phyloP scores from a whole-genome alignment of 2,797 vertebrate genomes.

The Tympanoctomys barrerae region DNA sequence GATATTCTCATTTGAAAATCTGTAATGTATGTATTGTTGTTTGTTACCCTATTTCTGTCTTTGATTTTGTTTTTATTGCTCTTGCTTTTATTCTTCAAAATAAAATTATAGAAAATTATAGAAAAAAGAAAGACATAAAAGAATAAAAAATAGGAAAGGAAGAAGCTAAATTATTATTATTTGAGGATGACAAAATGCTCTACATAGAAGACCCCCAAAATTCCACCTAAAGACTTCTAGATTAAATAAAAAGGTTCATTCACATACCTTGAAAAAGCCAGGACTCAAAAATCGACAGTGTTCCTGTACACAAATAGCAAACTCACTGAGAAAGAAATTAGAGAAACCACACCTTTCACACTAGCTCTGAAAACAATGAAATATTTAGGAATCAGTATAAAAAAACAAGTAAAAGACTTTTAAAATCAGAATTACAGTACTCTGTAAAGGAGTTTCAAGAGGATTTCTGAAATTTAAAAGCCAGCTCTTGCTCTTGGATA shows the following conservation, averaged over 20 bases:
- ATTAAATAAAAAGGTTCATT: not conserved
- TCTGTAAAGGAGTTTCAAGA: not conserved
- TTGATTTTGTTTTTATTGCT: too few species aligned
- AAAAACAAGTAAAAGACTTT: not conserved
- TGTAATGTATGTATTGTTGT: too few species aligned
- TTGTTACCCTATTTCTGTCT: too few species aligned
- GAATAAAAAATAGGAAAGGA: not conserved
- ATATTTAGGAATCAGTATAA: not conserved
- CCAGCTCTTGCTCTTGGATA: not conserved
- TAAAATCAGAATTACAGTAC: not conserved
- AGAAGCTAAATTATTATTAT: not conserved
- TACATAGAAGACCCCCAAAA: not conserved
- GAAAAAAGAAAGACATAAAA: not conserved
- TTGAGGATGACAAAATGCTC: not conserved
- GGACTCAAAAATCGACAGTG: not conserved
- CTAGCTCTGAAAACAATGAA: not conserved
- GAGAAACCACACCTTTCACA: not conserved
- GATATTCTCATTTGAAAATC: too few species aligned
- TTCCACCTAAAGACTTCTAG: not conserved
- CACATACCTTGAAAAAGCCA: not conserved
- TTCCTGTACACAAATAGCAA: not conserved
- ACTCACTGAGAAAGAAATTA: not conserved
- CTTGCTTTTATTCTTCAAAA: too few species aligned
- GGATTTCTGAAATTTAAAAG: not conserved
- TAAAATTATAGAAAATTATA: too few species aligned